phyloP scores from a whole-genome alignment of 2,113 vertebrate species.

The Oncorhynchus nerka region DNA sequence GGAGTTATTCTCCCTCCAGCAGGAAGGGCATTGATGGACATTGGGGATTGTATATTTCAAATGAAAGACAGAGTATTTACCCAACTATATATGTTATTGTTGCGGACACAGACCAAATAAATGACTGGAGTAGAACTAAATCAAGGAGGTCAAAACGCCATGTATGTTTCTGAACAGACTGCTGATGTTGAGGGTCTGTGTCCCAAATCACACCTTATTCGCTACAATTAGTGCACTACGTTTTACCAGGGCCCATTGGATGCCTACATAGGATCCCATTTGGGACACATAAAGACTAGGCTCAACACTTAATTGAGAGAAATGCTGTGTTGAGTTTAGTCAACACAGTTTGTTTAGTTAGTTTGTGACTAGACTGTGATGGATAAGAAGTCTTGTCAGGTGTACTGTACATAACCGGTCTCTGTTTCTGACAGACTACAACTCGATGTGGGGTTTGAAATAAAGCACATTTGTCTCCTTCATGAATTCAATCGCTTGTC shows the following conservation, averaged over 20 bases:
- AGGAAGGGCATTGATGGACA: slow-evolving; percentile 75
- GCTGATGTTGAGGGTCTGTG: slow-evolving; percentile 35
- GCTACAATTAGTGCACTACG: too few species aligned
- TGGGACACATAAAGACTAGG: not conserved
- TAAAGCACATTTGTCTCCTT: slow-evolving; percentile 71
- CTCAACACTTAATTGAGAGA: slow-evolving; percentile 50
- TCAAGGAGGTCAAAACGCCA: slow-evolving; percentile 63
- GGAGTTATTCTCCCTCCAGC: slow-evolving; percentile 68
- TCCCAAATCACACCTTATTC: slow-evolving; percentile 1
- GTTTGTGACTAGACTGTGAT: slow-evolving; percentile 60
- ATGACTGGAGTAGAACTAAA: slow-evolving; percentile 46
- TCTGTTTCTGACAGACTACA: slow-evolving; percentile 56
- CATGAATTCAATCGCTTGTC: slow-evolving; percentile 72
- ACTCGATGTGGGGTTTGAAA: slow-evolving; percentile 67
- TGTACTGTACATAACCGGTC: slow-evolving; percentile 58
- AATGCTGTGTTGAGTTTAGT: slow-evolving; percentile 48
- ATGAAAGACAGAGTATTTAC: slow-evolving; percentile 68
- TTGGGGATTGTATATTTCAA: slow-evolving; percentile 76
- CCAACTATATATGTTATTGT: slow-evolving; percentile 65
- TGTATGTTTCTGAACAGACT: slow-evolving; percentile 60
- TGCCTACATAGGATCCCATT: too few species aligned
- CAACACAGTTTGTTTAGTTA: slow-evolving; percentile 41
- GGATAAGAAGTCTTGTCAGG: slow-evolving; percentile 70
- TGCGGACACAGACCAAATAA: slow-evolving; percentile 65
- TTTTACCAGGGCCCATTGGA: too few species aligned